phyloP scores from a whole-genome alignment of 2,888 invertebrate species.

The Leptothorax acervorum region DNA sequence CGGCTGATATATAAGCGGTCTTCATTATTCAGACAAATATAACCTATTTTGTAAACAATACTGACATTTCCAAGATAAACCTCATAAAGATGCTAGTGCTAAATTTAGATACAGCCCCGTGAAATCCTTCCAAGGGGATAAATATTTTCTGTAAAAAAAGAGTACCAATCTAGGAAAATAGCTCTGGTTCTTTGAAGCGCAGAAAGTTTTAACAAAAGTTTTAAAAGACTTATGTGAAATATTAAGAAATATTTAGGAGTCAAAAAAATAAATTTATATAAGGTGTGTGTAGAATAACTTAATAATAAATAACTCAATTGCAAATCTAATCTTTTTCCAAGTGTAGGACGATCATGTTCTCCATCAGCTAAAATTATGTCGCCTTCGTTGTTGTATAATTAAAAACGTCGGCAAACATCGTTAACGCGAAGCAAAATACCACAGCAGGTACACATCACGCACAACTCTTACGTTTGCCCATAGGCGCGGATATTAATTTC shows the following conservation, averaged over 20 bases:
- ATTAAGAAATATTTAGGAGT: neutral
- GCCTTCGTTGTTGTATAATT: constrained; percentile 4
- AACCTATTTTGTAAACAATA: constrained; percentile 10
- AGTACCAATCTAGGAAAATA: neutral
- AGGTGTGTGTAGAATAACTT: neutral
- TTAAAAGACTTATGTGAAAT: neutral
- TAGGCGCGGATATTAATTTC: constrained; percentile 42
- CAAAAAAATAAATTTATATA: neutral
- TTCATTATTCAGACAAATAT: constrained; percentile 45
- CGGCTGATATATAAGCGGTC: neutral
- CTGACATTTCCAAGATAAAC: constrained; percentile 14
- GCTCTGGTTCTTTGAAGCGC: neutral
- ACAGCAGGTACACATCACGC: neutral
- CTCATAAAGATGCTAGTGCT: neutral
- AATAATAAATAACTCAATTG: neutral
- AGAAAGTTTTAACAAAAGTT: neutral
- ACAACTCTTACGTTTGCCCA: neutral
- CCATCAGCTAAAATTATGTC: neutral
- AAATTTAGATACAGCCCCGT: neutral
- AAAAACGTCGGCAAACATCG: constrained; percentile 4
- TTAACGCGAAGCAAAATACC: neutral
- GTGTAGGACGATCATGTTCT: neutral
- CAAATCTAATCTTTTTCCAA: neutral
- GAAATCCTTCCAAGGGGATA: neutral
- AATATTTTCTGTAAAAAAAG: neutral